Evolutionary conservation across 1,140 invertebrate species (phyloP), one percentile per base, ranked within the genome.

Genomic region (Drosophila arizonae): DNA sequence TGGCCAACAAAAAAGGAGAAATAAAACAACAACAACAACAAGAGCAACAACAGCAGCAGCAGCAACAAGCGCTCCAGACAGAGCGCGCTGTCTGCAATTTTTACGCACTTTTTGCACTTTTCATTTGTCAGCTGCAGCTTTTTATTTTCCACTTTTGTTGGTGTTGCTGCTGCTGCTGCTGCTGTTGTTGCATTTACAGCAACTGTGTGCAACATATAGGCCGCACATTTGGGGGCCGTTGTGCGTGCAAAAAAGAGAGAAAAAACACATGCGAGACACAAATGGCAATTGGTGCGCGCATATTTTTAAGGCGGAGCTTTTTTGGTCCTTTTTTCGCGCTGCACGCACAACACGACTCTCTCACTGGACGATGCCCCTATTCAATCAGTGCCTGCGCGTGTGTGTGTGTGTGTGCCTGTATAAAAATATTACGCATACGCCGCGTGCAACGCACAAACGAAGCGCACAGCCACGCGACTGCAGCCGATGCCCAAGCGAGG

Each of bases 221-320:
- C 72, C 67, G 43, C 68, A 71, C 72, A 70, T 71, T 71, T 71
- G 48, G 64, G 26, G 11, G 24, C 28, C 64, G 39, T 24, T 55
- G 71, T 86, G 82, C 82, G 84, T 84, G 84, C 69, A 89, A 89
- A 89, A 89, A 81, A 88, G 86, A 88, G 86, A 89, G 81, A 89
- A 89, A 88, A 88, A 82, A 39, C 36, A 5, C 65, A 82, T 56
- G 8, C n/a, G 43, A 84, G 81, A 89, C 75, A 89, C 85, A 89
- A 85, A 89, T 89, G 86, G 85, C 85, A 89, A 86, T 89, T 89
- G 85, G 85, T 90, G 85, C 85, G 81, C 86, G 72, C 77, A 74
- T 82, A 89, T 88, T 90, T 90, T 90, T 89, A 90, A 90, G 88
- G 88, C 88, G 88, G 88, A 90, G 88, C 88, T 90, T 90, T 90